Conservation (phyloP, 2,113 vertebrate genomes). For the Sula dactylatra region DNA sequence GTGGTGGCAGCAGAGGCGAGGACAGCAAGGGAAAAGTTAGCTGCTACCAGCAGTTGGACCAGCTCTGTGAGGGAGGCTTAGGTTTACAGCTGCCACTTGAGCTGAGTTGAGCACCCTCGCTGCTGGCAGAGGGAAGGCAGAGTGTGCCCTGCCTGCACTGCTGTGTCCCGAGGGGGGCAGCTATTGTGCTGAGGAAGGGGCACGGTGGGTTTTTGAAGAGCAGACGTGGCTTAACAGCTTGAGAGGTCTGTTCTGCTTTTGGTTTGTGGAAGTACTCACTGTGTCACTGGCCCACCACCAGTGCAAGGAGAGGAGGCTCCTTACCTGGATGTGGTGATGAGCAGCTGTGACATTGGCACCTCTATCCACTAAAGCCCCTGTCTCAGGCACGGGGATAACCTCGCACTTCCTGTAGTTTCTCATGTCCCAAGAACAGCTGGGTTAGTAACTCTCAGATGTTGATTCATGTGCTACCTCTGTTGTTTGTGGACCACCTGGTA, state of each 20-base stretch:
- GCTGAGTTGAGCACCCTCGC: accelerated
- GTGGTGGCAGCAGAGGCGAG: not conserved
- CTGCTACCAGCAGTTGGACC: not conserved
- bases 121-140: not conserved
- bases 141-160: not conserved
- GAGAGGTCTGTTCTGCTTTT: not conserved
- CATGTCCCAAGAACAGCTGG: not conserved
- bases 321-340: not conserved
- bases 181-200: not conserved
- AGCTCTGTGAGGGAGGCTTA: not conserved
- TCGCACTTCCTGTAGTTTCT: not conserved
- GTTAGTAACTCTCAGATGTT: not conserved
- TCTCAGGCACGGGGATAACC: not conserved
- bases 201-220: not conserved
- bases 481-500: not conserved
- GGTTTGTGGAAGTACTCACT: not conserved
- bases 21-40: not conserved
- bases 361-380: not conserved
- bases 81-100: not conserved
- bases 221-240: not conserved
- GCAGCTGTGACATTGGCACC: not conserved
- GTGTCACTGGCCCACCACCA: accelerated
- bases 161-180: not conserved
- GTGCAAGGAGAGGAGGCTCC: not conserved
- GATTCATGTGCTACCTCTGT: not conserved